Evolutionary conservation across 2,797 vertebrate genomes (phyloP).

Genomic region (Dendrocincla tyrannina): DNA sequence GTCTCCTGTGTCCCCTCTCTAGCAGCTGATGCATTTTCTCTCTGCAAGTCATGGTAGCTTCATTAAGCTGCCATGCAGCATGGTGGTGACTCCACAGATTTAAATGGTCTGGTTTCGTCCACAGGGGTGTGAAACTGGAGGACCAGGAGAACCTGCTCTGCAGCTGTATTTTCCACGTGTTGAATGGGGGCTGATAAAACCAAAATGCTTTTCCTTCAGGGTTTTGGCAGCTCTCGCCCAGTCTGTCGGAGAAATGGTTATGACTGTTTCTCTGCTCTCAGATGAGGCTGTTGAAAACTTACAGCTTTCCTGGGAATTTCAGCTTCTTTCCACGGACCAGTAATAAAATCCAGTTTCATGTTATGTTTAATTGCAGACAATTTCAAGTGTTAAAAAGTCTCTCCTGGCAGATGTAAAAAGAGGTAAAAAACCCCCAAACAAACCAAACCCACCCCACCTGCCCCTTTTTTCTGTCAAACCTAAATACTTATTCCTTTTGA

Average conservation of each 20-base stretch:
- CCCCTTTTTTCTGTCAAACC: background rate
- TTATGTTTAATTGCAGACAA: slow-evolving; percentile 67
- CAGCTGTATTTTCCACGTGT: slow-evolving; percentile 42
- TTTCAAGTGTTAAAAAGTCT: slow-evolving; percentile 46
- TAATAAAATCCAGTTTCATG: slow-evolving; percentile 68
- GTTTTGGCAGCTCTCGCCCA: slow-evolving; percentile 31
- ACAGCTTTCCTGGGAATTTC: slow-evolving; percentile 78
- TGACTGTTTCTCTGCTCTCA: slow-evolving; percentile 57
- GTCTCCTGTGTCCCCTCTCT: background rate
- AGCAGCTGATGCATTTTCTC: background rate
- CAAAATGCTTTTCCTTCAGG: slow-evolving; percentile 14
- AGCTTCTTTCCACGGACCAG: slow-evolving; percentile 57
- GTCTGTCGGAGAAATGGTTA: slow-evolving; percentile 73
- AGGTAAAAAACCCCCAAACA: background rate
- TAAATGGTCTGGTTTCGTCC: background rate
- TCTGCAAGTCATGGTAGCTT: background rate
- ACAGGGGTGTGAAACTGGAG: slow-evolving; percentile 21
- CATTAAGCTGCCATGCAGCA: background rate
- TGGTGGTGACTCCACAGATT: background rate
- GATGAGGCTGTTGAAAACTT: slow-evolving; percentile 75
- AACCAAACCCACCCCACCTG: background rate
- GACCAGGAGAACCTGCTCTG: background rate
- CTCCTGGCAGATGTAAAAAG: background rate
- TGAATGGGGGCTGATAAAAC: slow-evolving; percentile 36
- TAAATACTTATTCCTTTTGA: background rate